Conservation (phyloP, 2,888 invertebrate genomes). For the Epirrita christyi region DNA sequence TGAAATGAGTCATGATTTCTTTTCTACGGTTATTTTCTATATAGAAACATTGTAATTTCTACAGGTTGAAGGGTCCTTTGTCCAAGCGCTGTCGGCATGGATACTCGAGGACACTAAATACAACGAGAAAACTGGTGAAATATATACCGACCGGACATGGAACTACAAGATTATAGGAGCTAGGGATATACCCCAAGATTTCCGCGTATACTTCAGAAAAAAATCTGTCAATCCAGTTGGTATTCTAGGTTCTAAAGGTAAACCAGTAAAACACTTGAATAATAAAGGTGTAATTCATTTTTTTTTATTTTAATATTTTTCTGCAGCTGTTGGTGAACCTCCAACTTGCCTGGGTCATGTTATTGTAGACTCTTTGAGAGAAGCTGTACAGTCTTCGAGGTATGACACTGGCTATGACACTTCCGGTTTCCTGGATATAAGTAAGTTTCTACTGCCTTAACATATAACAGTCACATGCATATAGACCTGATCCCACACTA, state of each 20-base stretch:
- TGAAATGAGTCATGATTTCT: not conserved
- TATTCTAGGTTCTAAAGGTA: conserved; percentile 60
- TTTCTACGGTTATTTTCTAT: not conserved
- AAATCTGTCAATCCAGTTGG: conserved; percentile 54
- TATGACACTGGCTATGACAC: conserved; percentile 47
- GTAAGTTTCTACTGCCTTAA: conserved; percentile 42
- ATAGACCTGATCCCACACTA: too few relatives aligned
- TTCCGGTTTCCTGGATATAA: conserved; percentile 42
- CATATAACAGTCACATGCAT: too few relatives aligned
- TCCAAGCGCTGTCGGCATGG: conserved; percentile 57
- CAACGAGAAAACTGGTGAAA: conserved; percentile 48
- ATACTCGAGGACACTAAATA: conserved; percentile 50
- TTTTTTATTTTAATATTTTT: not conserved
- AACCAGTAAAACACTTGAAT: not conserved
- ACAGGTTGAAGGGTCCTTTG: conserved; percentile 87
- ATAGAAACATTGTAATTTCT: not conserved
- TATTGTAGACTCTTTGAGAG: conserved; percentile 50
- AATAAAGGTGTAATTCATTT: too few relatives aligned
- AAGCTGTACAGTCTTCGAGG: conserved; percentile 49
- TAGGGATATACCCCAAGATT: conserved; percentile 58
- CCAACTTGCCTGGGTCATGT: conserved; percentile 50
- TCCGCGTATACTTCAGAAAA: conserved; percentile 51
- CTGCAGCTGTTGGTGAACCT: conserved; percentile 54
- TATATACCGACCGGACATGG: conserved; percentile 57
- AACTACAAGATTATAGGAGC: conserved; percentile 57